Conservation (phyloP, 2,113 vertebrate genomes). For the Oreochromis aureus region DNA sequence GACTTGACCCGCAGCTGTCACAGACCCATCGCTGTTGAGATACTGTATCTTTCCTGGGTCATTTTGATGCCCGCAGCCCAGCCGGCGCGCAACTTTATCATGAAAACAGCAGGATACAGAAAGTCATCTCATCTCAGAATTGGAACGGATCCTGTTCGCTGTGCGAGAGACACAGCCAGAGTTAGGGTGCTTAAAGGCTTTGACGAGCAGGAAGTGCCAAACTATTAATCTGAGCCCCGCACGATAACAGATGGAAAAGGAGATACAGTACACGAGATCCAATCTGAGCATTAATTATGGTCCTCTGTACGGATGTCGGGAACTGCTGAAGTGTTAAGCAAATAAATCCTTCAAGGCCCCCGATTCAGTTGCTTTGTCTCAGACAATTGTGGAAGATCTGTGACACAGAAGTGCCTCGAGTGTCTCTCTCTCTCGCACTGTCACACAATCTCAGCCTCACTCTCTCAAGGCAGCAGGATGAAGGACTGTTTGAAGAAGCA, state of each 20-base stretch:
- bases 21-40: not conserved
- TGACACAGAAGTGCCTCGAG: slow-evolving; percentile 52
- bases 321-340: slow-evolving; percentile 13
- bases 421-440: slow-evolving; percentile 7
- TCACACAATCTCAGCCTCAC: not conserved
- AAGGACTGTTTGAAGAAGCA: not conserved
- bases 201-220: slow-evolving; percentile 50
- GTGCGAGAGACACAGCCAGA: slow-evolving; percentile 42
- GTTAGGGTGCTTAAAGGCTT: slow-evolving; percentile 46
- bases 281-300: slow-evolving; percentile 57
- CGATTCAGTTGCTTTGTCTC: slow-evolving; percentile 23
- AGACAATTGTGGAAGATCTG: slow-evolving; percentile 40
- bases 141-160: slow-evolving; percentile 22
- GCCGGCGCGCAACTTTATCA: slow-evolving; percentile 36
- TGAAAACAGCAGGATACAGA: slow-evolving; percentile 41
- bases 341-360: slow-evolving; percentile 37
- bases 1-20: slow-evolving; percentile 26
- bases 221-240: slow-evolving; percentile 53
- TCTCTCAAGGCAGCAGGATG: not conserved
- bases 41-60: slow-evolving; percentile 9
- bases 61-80: slow-evolving; percentile 16
- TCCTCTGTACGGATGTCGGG: not conserved
- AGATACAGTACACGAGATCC: slow-evolving; percentile 58
- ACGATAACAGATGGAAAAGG: slow-evolving; percentile 61
- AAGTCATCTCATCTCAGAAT: slow-evolving; percentile 47